A percentile compares a stretch with the other conserved stretches of the same genome.
These are phyloP conservation scores for Macaca fascicularis DNA, from an alignment of 2,113 vertebrate species.

Conservation along the genomic window DNA sequence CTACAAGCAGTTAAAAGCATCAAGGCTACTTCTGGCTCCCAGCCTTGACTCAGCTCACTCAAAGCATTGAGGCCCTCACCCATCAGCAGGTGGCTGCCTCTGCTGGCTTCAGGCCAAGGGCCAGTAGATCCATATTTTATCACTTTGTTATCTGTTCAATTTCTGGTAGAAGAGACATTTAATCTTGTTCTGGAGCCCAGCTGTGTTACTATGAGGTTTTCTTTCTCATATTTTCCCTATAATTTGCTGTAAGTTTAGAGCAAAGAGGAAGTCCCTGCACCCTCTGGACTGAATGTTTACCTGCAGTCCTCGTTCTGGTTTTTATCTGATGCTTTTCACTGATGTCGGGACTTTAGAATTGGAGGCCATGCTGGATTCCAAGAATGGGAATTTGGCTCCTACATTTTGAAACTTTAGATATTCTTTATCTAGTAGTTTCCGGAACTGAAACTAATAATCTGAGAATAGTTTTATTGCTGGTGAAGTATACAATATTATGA, in stretches of 20 bases:
- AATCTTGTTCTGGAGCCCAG: background rate
- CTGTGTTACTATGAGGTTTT: background rate
- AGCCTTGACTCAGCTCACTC: background rate
- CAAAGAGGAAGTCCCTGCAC: background rate
- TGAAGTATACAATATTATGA: background rate
- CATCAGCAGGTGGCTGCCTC: background rate
- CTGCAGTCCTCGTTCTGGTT: background rate
- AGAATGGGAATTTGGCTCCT: background rate
- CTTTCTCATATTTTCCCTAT: background rate
- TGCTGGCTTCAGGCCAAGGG: background rate
- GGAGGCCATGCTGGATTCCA: background rate
- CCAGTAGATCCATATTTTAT: background rate
- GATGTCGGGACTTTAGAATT: background rate
- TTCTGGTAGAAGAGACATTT: background rate
- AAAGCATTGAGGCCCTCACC: background rate
- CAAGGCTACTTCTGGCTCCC: background rate
- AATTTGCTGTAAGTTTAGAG: background rate
- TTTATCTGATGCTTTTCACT: background rate
- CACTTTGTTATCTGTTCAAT: background rate
- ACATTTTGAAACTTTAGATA: background rate
- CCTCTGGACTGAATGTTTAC: background rate
- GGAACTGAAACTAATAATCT: background rate
- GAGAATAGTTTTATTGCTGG: conserved; percentile 20
- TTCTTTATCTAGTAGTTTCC: background rate
- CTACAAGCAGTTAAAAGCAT: background rate